These are phyloP conservation scores for Psix sp. DNA, from an alignment of 1,140 invertebrate species.

Conservation along the genomic window DNA sequence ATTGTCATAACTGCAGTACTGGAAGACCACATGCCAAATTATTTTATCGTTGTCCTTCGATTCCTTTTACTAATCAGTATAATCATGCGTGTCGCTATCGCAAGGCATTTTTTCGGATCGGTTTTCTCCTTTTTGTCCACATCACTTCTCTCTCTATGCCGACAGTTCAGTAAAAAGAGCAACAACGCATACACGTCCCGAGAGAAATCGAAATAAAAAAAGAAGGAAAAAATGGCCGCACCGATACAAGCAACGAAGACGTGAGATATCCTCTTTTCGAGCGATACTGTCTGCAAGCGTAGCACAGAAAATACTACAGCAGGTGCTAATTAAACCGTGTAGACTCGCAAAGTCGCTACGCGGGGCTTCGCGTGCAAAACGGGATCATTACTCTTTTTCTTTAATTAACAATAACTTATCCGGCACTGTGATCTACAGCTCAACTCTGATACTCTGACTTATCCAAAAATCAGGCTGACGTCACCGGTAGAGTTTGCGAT, in stretches of 20 bases:
- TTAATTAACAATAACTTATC: slow-evolving; percentile 69
- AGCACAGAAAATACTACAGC: slow-evolving; percentile 58
- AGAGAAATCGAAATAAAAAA: slow-evolving; percentile 46
- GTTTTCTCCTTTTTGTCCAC: slow-evolving; percentile 16
- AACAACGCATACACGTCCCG: slow-evolving; percentile 15
- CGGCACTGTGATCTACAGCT: slow-evolving; percentile 45
- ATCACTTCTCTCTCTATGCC: slow-evolving; percentile 22
- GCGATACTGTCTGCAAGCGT: slow-evolving; percentile 55
- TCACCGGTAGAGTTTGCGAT: slow-evolving; percentile 21
- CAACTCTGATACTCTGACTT: slow-evolving; percentile 39
- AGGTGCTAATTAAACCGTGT: slow-evolving; percentile 65
- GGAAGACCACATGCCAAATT: slow-evolving; percentile 32
- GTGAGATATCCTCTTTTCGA: slow-evolving; percentile 54
- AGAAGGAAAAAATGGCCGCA: slow-evolving; percentile 31
- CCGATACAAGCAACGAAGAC: slow-evolving; percentile 42
- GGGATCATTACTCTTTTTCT: slow-evolving; percentile 66
- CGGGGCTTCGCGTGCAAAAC: slow-evolving; percentile 56
- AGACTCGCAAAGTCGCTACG: slow-evolving; percentile 38
- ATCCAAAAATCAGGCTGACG: slow-evolving; percentile 49
- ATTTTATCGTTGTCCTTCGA: slow-evolving; percentile 55
- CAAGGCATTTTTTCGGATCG: slow-evolving; percentile 43
- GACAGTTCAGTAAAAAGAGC: slow-evolving; percentile 35
- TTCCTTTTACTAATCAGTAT: slow-evolving; percentile 59
- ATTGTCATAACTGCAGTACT: no score
- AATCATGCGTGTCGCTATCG: slow-evolving; percentile 58